Evolutionary conservation across 2,113 vertebrate genomes (phyloP), one percentile per base, ranked within the genome.

Genomic region (Phyllostomus discolor): DNA sequence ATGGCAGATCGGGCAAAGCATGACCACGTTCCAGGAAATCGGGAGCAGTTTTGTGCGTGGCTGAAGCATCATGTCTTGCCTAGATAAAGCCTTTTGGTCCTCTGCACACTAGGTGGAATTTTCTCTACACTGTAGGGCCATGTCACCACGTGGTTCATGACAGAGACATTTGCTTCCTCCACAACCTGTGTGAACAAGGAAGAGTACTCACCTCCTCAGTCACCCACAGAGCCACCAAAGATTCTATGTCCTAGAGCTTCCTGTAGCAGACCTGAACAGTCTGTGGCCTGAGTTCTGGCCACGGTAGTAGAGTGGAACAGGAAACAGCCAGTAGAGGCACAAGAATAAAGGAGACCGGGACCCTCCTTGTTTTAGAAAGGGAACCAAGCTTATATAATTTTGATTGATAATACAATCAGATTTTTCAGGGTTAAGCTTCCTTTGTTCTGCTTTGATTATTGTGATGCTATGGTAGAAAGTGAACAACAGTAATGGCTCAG

Each of bases 161-260:
- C 54, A 62, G 69, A 84, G 87, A 90, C 57, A 64, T 76, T 92
- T 88, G 81, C 85, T 95, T 96, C 86, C 20, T 88, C 94, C 69
- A 43, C 78, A 48, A 0, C 5, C 19, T 41, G 4, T 85, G 28
- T 2, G 62, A 91, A 80, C 78, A 94, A 35, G 87, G 50, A 17
- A 20, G 69, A 92, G 59, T 50, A 15, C 46, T 41, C 64, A 24
- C 46, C 64, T 90, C 33, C 48, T 81, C 66, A 19, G 69, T 75
- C 52, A 91, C 38, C 1, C 0, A 86, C 75, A 73, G 10, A 88
- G 83, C 72, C 16, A 3, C 88, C 97, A 92, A 90, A 94, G 97
- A 93, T 19, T 81, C 10, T 1, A 0, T 46, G 84, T 91, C 64
- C 46, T 91, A 95, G 96, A 57, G 70, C 89, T 95, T 97, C 91